Base-by-base conservation (phyloP, 2,888 invertebrate genomes). In the Elysia crispata region DNA sequence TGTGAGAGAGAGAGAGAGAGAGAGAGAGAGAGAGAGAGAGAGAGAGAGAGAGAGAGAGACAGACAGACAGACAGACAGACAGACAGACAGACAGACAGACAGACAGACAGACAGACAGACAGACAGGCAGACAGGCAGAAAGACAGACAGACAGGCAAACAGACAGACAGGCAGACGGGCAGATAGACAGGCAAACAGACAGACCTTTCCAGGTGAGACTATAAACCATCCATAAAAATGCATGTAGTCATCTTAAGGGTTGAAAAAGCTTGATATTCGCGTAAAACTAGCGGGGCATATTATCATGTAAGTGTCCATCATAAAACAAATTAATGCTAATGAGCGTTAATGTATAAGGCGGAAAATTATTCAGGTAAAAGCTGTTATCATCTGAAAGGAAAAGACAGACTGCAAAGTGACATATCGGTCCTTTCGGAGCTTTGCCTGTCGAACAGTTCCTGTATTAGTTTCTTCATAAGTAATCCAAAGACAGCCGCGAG, bases 41-140 rank as follows among this genome's bases (percentile, higher is more conserved):
- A 75, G 75, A 75, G 62, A 28, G 62, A 75, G 75, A 60, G 62
- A 33, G 62, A 62, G 75, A 75, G 62, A 62, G 62, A 75, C 62
- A 75, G 62, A 62, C 33, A 62, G 75, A 75, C 62, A 62, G 31
- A 62, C 30, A 75, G 60, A 33, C 13, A 18, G 31, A 28, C 20
- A 31, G 49, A 28, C 20, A 13, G 74, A 57, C 13, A 57, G 74
- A 57, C 62, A 75, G 33, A 75, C 33, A 60, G 60, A 57, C 20
- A 60, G 60, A 60, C 62, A 62, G 62, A 33, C 33, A 75, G 75
- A 75, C 31, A 54, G 62, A 62, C 33, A 25, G 30, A 75, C 62
- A 75, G 75, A 75, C 30, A 75, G 60, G 31, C 30, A 62, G 60
- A 49, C 49, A 49, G 49, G 23, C 49, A 50, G 49, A 28, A 49